Base-by-base conservation (phyloP, 2,888 invertebrate species). In the Acleris holmiana region DNA sequence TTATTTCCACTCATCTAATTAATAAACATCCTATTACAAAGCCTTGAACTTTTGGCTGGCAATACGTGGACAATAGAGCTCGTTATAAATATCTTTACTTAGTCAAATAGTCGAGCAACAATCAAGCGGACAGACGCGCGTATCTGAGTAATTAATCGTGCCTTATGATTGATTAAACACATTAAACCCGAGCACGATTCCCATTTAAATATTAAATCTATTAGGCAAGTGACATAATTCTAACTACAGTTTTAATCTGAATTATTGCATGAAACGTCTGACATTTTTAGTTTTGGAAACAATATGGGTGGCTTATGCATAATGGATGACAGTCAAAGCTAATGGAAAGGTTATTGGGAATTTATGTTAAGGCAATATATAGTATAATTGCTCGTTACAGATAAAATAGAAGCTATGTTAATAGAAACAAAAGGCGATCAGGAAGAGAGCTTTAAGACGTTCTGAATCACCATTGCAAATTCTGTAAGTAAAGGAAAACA, bases 81-180 rank as follows among this genome's bases (percentile, higher is more conserved):
- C 79, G 84, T 85, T 90, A 86, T 82, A 83, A 77, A 82, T 86
- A 85, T 81, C 82, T 85, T 82, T 80, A 80, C 77, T 82, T 83
- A 80, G 76, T 81, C 80, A 83, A 83, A 83, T 76, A 77, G 71
- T 72, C 72, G 71, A 73, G 68, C 68, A 79, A 85, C 86, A 85
- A 85, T 84, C 83, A 77, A 71, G 81, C 79, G 79, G 79, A 85
- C 82, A 78, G 80, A 79, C 79, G 76, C 78, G 79, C 88, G 79
- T 91, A 91, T 91, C 91, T 88, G 71, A 81, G 87, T 91, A 92
- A 92, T 91, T 92, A 92, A 92, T 92, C 91, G 91, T 86, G 78
- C 78, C 83, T 84, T 86, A 88, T 91, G 92, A 92, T 92, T 91
- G 91, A 92, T 92, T 92, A 89, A 91, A 86, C 82, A 85, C 91